Conservation (phyloP, 2,113 vertebrate species). For the Nyctereutes procyonoides region DNA sequence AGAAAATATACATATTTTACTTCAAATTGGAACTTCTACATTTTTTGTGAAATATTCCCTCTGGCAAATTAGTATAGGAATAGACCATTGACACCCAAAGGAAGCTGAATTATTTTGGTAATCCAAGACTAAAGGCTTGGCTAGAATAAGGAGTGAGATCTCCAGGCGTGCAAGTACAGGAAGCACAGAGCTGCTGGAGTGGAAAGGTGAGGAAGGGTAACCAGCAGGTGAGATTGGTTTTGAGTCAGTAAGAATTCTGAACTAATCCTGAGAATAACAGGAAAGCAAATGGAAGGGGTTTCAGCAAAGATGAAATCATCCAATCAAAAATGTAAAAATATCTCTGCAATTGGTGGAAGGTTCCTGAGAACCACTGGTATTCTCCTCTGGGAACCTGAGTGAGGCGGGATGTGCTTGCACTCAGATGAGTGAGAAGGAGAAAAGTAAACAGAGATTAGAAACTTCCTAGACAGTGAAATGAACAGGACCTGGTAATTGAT, state of each 20-base stretch:
- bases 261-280: not conserved
- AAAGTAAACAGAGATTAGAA: not conserved
- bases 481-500: not conserved
- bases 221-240: no score
- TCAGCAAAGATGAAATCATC: not conserved
- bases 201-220: no score
- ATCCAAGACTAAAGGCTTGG: not conserved
- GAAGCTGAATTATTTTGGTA: not conserved
- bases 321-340: not conserved
- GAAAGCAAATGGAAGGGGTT: not conserved
- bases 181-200: not conserved
- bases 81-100: not conserved
- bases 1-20: not conserved
- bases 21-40: not conserved
- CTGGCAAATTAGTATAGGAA: not conserved
- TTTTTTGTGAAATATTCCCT: not conserved
- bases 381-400: not conserved
- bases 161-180: not conserved
- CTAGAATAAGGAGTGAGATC: not conserved
- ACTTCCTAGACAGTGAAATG: not conserved
- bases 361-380: not conserved
- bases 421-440: not conserved
- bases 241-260: not conserved
- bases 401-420: rapidly evolving
- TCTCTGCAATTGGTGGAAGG: not conserved